These are phyloP conservation scores for Selenia dentaria DNA, from an alignment of 2,888 invertebrate genomes.

Conservation along the genomic window DNA sequence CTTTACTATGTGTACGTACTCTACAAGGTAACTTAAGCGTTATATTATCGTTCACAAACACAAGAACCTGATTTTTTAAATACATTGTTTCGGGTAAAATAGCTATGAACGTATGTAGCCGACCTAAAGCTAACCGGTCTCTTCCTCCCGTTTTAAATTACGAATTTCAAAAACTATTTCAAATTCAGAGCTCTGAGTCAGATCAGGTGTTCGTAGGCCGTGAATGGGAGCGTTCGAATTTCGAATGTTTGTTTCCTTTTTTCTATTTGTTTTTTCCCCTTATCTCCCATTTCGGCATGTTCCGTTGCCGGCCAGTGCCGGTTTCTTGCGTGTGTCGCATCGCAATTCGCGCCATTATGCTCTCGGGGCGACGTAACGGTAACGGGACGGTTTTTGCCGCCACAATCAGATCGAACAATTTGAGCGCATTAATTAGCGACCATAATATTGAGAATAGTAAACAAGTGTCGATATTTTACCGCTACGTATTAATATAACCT, in stretches of 20 bases:
- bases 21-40: no score
- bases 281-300: slow-evolving; percentile 67
- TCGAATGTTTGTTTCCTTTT: slow-evolving; percentile 60
- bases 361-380: slow-evolving; percentile 59
- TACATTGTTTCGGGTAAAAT: no score
- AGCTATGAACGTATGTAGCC: neutral
- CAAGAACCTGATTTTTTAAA: no score
- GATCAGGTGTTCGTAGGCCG: slow-evolving; percentile 59
- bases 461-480: slow-evolving; percentile 36
- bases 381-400: slow-evolving; percentile 66
- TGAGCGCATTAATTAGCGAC: slow-evolving; percentile 69
- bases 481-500: slow-evolving; percentile 66
- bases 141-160: slow-evolving; percentile 21
- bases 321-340: slow-evolving; percentile 70
- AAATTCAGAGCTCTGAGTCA: slow-evolving; percentile 26
- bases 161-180: slow-evolving; percentile 33
- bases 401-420: slow-evolving; percentile 67
- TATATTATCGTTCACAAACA: no score
- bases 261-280: slow-evolving; percentile 40
- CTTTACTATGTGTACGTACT: no score
- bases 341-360: slow-evolving; percentile 66
- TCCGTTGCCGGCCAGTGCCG: slow-evolving; percentile 46
- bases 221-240: slow-evolving; percentile 66
- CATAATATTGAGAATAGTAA: neutral
- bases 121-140: slow-evolving; percentile 8